Evolutionary conservation across 2,113 vertebrate genomes (phyloP), one percentile per base, ranked within the genome.

Genomic region (Dascyllus trimaculatus): DNA sequence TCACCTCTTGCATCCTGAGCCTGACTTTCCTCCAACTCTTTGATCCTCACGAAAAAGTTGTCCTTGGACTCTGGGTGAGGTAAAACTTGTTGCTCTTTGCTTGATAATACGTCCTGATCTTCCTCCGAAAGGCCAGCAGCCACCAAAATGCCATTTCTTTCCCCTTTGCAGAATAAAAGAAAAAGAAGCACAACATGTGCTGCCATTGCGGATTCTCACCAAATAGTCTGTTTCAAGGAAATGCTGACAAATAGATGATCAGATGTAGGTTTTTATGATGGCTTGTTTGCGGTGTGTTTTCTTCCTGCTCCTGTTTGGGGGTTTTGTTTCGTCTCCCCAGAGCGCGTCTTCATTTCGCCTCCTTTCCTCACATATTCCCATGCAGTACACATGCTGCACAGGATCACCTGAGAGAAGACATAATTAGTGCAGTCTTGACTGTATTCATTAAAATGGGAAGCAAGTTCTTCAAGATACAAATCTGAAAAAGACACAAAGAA

Each of bases 321-420:
- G 40, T 61, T 63, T 15, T 49, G 35, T 14, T 48, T 71, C 51
- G 18, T 65, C 59, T 58, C 56, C 65, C 18, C 64, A 52, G 54
- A 61, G 14, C 35, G 35, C 43, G 49, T 60, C 75, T 75, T 85
- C 73, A 63, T 71, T 32, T 63, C 17, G 4, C 29, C 57, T 63
- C 53, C 58, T 68, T 54, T 66, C 32, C 60, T 71, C 70, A 19
- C 69, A 38, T 35, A 63, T 65, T 51, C 58, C 75, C 59, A 7
- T 22, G n/a, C 53, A 10, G 71, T 6, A 19, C 48, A 58, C 86
- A 70, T 75, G 60, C 58, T 80, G 74, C 40, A 26, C 52, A 21
- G 60, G 77, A 62, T 67, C 85, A 89, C 88, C 86, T 85, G 82
- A 78, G 83, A 84, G 51, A 59, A 73, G 52, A 84, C 80, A 91